A percentile compares a stretch with the other conserved stretches of the same genome.
Conservation (phyloP, 2,113 vertebrate genomes). For the Carassius gibelio region DNA sequence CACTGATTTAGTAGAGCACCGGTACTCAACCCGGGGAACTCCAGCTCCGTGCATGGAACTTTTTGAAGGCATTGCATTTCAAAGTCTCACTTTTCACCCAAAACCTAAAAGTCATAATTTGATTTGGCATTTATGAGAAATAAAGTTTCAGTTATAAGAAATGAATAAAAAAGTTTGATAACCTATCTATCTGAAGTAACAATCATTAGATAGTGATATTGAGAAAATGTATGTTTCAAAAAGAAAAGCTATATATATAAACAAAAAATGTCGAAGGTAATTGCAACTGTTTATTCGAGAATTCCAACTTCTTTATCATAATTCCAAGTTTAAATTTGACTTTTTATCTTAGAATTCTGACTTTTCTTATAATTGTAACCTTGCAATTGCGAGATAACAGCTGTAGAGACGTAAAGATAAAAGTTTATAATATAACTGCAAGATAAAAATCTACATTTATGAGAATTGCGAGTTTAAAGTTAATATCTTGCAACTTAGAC, state of each 20-base stretch:
- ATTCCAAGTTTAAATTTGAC: neutral
- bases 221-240: no score
- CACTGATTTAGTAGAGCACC: slow-evolving; percentile 41
- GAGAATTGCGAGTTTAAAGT: neutral
- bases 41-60: neutral
- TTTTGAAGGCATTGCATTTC: neutral
- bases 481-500: neutral
- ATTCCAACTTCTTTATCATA: neutral
- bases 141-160: no score
- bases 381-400: no score
- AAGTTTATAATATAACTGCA: neutral
- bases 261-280: neutral
- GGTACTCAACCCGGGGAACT: neutral
- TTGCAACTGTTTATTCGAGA: neutral
- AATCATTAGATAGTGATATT: neutral
- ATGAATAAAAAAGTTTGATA: no score
- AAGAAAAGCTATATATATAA: neutral
- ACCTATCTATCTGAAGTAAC: neutral
- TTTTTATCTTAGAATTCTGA: neutral
- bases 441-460: neutral
- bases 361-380: neutral
- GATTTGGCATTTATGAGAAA: no score
- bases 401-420: neutral
- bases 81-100: neutral
- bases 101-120: neutral